Conservation (phyloP, 2,888 invertebrate genomes). For the Steromphala cineraria region DNA sequence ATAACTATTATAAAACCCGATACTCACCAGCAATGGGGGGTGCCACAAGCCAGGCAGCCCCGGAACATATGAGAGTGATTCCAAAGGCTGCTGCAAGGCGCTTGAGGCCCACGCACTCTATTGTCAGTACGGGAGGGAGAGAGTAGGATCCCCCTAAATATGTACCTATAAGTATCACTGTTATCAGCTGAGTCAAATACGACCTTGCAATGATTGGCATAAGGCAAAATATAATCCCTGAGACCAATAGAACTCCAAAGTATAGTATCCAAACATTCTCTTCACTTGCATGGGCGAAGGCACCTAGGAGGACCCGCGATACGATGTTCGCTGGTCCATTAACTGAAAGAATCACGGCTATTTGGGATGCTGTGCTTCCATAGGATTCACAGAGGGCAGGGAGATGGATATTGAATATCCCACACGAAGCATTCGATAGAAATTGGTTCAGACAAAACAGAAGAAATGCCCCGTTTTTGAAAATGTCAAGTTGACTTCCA, state of each 20-base stretch:
- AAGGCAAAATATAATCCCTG: constrained; percentile 1
- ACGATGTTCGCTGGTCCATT: constrained; percentile 4
- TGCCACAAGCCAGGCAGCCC: neutral
- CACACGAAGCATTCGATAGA: constrained; percentile 30
- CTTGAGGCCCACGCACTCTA: neutral
- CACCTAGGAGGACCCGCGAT: neutral
- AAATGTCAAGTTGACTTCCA: neutral
- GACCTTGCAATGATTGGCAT: neutral
- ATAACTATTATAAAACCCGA: too few species aligned
- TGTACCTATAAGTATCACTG: neutral
- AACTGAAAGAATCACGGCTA: neutral
- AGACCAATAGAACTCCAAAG: neutral
- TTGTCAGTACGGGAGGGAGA: neutral
- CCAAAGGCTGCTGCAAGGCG: neutral
- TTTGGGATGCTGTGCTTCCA: neutral
- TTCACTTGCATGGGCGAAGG: neutral
- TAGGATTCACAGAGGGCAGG: constrained; percentile 24
- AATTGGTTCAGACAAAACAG: constrained; percentile 29
- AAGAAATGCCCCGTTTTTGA: constrained; percentile 20
- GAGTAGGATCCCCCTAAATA: constrained; percentile 4
- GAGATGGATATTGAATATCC: constrained; percentile 33
- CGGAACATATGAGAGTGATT: neutral
- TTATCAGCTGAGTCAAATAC: neutral
- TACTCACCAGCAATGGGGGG: neutral
- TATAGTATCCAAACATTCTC: neutral